Evolutionary conservation across 2,113 vertebrate species (phyloP), one percentile per base, ranked within the genome.

Genomic region (Microtus montanus): DNA sequence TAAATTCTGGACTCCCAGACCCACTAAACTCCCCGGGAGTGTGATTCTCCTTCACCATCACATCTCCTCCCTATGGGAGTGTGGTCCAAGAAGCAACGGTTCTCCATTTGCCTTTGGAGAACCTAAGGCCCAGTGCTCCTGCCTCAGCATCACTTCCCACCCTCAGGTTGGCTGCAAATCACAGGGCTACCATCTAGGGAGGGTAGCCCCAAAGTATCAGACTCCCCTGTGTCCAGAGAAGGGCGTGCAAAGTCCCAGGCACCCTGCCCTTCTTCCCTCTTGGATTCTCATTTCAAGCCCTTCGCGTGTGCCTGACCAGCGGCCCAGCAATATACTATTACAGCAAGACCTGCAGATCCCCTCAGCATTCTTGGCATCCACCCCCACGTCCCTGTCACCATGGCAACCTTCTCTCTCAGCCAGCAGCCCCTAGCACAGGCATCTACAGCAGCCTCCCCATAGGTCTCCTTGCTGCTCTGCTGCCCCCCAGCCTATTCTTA

Each of bases 291-390:
- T 33, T 41, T 33, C 24, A 84, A 63, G 41, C 22, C 26, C 26
- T n/a, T 63, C 38, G 7, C 13, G n/a, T 78, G 90, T 54, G 30
- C n/a, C 58, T 24, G 30, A 54, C 79, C 49, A 38, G 79, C 47
- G 0, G 7, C 3, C 24, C 52, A 26, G 3, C 5, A 41, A 20
- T 54, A 58, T 33, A 87, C 82, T 71, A 80, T 22, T n/a, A 61
- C 33, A 47, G 86, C 47, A 52, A 54, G 66, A 78, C 10, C 71
- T 5, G 5, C 38, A 4, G 44, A 52, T 54, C 78, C 12, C 64
- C 80, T 90, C 91, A 24, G 24, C 9, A 30, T 91, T 92, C 91
- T 85, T 86, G 84, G 87, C 79, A 77, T 44, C 89, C 89, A 80
- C 94, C 96, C 89, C 58, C 52, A 11, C 5, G 26, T 83, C 70